Evolutionary conservation across 35 echinoderm and acorn worm species (phyloP).

Genomic region (Apostichopus californicus): DNA sequence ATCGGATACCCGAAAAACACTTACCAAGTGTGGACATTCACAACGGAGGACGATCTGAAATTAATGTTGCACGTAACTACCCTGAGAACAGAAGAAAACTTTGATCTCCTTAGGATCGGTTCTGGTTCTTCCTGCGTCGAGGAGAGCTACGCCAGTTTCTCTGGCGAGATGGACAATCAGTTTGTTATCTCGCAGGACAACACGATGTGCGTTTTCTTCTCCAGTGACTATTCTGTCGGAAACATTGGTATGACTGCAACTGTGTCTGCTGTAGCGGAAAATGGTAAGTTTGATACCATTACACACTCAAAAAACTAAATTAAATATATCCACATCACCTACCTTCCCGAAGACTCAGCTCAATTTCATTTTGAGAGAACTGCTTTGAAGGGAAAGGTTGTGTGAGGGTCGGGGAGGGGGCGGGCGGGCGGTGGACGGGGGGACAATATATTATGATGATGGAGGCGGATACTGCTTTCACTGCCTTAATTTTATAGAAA

Average conservation of each 20-base stretch:
- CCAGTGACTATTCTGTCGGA: neutral
- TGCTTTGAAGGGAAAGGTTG: too few species aligned
- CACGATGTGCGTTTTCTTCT: conserved; percentile 3
- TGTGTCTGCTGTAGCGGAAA: neutral
- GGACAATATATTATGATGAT: too few species aligned
- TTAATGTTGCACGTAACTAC: neutral
- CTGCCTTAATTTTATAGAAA: too few species aligned
- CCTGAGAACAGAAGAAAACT: neutral
- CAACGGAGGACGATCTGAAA: neutral
- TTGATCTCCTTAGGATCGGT: neutral
- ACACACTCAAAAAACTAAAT: too few species aligned
- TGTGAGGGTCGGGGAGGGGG: too few species aligned
- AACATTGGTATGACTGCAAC: neutral
- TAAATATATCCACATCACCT: too few species aligned
- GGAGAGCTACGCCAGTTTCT: neutral
- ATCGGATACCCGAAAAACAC: neutral
- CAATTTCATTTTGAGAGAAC: too few species aligned
- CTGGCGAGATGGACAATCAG: neutral
- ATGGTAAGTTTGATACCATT: neutral
- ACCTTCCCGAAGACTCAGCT: too few species aligned
- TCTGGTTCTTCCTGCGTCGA: neutral
- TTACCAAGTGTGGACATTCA: neutral
- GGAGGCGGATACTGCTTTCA: too few species aligned
- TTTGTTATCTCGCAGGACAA: neutral
- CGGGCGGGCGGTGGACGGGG: too few species aligned